Evolutionary conservation across 2,113 vertebrate species (phyloP), one percentile per base, ranked within the genome.

Genomic region (Sclerurus mexicanus): DNA sequence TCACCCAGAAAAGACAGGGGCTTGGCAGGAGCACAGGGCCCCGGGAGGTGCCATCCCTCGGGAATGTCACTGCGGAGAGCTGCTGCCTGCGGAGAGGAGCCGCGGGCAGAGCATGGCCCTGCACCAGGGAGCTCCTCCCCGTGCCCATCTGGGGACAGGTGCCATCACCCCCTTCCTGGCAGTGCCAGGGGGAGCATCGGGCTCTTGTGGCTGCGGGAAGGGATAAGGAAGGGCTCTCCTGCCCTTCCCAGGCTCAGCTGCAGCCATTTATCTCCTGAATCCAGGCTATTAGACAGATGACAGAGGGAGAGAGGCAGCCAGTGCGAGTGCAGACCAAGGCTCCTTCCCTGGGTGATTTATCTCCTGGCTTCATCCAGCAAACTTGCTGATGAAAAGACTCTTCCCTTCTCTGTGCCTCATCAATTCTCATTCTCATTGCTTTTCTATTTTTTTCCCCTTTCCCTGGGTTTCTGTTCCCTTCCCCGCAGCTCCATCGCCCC

Each of bases 321-420:
- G 94, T 64, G 85, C 59, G 68, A 60, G 49, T 53, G 39, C 71
- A 80, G 89, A 93, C 91, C 89, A 11, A 44, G 80, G 93, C 97
- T 96, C 91, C 96, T 97, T 97, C 96, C 53, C 58, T 1, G 17
- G 6, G 44, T 96, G 97, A 98, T 97, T 97, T 97, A 97, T 98
- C 97, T 97, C 93, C 31, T 55, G 86, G 92, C 95, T 95, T 97
- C 97, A 87, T 96, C 97, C 96, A 94, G 97, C 96, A 97, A 97
- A 97, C 97, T 95, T 96, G 97, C 98, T 97, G 98, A 97, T 97
- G 97, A 93, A 96, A 97, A 69, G 85, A 89, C 96, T 91, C 97
- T 97, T 96, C 97, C 94, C 91, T 97, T 95, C 96, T 96, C 95
- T 92, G 95, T 64, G 81, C 96, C 97, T 98, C 97, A 97, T 98